phyloP scores from a whole-genome alignment of 1,140 invertebrate genomes.

The Drosophila erecta region DNA sequence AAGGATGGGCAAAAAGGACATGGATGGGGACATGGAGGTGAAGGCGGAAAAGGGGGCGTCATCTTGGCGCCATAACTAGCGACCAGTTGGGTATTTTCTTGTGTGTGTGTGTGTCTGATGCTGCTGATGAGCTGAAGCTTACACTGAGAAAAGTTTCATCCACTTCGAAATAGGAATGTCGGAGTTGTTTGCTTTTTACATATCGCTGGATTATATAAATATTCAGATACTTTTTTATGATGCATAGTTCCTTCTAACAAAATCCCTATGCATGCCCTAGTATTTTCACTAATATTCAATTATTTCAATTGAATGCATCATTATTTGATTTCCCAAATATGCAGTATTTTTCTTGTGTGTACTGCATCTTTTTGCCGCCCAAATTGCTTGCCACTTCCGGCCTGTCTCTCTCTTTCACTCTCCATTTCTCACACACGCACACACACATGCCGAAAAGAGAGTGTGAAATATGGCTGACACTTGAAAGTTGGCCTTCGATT shows the following conservation, averaged over 20 bases:
- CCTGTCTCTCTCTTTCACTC: not conserved
- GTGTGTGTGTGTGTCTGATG: not conserved
- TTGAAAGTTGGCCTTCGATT: constrained; percentile 72
- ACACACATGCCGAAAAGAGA: constrained; percentile 6
- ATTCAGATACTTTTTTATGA: no score
- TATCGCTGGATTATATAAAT: no score
- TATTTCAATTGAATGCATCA: no score
- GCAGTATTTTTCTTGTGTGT: not conserved
- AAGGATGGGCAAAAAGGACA: constrained; percentile 6
- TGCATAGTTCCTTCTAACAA: no score
- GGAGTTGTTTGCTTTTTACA: not conserved
- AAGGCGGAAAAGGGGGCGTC: not conserved
- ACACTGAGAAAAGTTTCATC: not conserved
- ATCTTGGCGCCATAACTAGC: not conserved
- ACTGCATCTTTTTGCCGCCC: constrained; percentile 31
- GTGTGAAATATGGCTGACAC: constrained; percentile 57
- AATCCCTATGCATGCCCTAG: no score
- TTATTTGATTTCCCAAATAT: not conserved
- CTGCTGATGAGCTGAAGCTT: constrained; percentile 1
- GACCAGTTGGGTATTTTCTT: not conserved
- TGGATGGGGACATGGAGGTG: constrained; percentile 8
- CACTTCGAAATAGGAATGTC: not conserved
- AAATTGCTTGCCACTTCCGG: constrained; percentile 53
- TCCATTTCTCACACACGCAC: not conserved
- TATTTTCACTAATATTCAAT: no score